Percentiles rank a stretch among this genome's conserved stretches.
Evolutionary conservation across 2,888 invertebrate species (phyloP).

Genomic region (Orthosia gracilis): DNA sequence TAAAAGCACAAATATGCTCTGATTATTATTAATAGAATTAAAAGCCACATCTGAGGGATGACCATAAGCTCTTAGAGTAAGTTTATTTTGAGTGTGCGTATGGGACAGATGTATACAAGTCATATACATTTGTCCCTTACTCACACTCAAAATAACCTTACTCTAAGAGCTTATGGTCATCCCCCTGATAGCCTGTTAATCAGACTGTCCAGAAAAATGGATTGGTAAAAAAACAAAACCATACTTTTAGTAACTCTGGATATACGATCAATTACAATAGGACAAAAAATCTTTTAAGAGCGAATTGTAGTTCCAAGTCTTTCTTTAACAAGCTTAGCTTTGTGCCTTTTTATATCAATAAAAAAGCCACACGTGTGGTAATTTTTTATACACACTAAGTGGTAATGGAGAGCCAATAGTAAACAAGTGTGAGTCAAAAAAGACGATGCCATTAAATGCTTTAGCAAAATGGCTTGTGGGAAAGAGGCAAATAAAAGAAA

Average conservation of each 20-base stretch:
- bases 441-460: neutral
- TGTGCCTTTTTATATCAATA: slow-evolving; percentile 33
- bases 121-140: no score
- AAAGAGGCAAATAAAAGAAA: neutral
- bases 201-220: neutral
- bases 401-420: slow-evolving; percentile 10
- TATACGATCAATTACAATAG: slow-evolving; percentile 33
- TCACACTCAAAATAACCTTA: no score
- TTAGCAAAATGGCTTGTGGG: neutral
- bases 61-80: no score
- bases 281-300: slow-evolving; percentile 30
- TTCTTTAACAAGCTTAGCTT: slow-evolving; percentile 39
- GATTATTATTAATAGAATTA: neutral
- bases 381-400: slow-evolving; percentile 26
- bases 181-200: neutral
- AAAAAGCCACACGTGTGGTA: slow-evolving; percentile 31
- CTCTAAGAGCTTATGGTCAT: no score
- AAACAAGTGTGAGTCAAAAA: slow-evolving; percentile 20
- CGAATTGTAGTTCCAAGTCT: slow-evolving; percentile 18
- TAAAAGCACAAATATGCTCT: neutral
- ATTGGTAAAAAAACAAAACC: slow-evolving; percentile 9
- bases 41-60: no score
- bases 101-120: no score
- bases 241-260: slow-evolving; percentile 8
- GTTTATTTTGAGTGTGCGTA: no score